phyloP scores from a whole-genome alignment of 2,888 invertebrate genomes.

The Yponomeuta malinellus region DNA sequence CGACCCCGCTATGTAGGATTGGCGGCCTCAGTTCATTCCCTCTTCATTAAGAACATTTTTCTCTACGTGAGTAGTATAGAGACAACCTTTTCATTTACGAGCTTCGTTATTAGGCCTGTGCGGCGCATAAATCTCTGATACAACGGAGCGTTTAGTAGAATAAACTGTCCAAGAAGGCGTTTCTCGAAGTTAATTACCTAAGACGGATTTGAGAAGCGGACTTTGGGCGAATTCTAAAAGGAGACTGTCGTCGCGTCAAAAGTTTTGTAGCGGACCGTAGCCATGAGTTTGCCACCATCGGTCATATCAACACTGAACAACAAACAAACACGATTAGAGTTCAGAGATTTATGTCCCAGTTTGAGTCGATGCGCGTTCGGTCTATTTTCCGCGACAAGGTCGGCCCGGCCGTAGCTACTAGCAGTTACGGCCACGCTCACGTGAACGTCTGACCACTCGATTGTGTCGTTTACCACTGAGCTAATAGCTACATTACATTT shows the following conservation, averaged over 20 bases:
- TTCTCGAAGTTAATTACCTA: background rate
- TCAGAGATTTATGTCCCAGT: slow-evolving; percentile 6
- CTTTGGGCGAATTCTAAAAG: background rate
- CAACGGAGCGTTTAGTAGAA: too few species aligned
- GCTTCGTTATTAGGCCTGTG: background rate
- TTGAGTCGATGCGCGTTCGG: slow-evolving; percentile 18
- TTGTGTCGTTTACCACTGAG: slow-evolving; percentile 11
- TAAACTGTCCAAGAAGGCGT: too few species aligned
- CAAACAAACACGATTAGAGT: background rate
- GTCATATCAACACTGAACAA: background rate
- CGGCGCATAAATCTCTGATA: background rate
- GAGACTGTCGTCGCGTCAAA: background rate
- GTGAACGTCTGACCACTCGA: slow-evolving; percentile 38
- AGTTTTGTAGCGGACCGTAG: background rate
- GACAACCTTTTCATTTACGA: background rate
- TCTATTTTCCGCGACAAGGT: slow-evolving; percentile 65
- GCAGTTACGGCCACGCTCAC: slow-evolving; percentile 45
- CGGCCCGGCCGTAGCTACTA: slow-evolving; percentile 23
- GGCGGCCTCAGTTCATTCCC: background rate
- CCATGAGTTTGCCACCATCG: background rate
- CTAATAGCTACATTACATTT: slow-evolving; percentile 11
- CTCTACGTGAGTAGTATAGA: background rate
- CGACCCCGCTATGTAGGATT: background rate
- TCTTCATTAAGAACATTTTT: background rate
- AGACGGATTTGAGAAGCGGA: background rate